Evolutionary conservation across 1,140 invertebrate genomes (phyloP), one percentile per base, ranked within the genome.

Genomic region (Drosophila saltans): DNA sequence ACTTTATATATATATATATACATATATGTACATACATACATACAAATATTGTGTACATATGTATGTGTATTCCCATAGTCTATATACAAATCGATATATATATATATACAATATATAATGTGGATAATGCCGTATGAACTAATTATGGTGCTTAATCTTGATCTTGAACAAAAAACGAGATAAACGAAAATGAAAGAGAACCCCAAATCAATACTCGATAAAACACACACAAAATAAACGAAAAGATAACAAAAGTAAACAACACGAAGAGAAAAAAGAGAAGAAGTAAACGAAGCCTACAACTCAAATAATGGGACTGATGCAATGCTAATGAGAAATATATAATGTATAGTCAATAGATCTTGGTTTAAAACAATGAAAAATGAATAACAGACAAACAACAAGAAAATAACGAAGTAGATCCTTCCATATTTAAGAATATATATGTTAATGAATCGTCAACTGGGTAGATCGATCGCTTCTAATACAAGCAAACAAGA

Each of bases 221-320:
- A 48, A 52, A 26, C 10, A 9, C 16, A 0, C 10, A 9, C 16
- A 0, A 26, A 52, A 52, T 9, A n/a, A 43, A 43, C 0, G 5
- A 9, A 26, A 52, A 3, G 33, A 36, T 36, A 36, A 7, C 33
- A 36, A 36, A 36, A 36, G 6, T 36, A 36, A 36, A 36, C 33
- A 36, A 36, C 33, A 7, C 3, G 6, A 36, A 36, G 33, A 36
- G 28, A 4, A 48, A 0, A 3, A 26, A 3, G 45, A 52, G 7
- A 24, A 24, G 43, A 48, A 24, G 28, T 26, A 52, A 24, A 52
- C 62, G 81, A 73, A 80, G 73, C 77, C 81, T 83, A 80, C 60
- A 84, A 85, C 82, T 81, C 83, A 88, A 82, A 85, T 76, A 78
- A 86, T 83, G 82, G 82, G 82, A 86, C 82, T 86, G 83, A 86